These are phyloP conservation scores for Trissolcus japonicus DNA, from an alignment of 2,888 invertebrate genomes.

Conservation along the genomic window DNA sequence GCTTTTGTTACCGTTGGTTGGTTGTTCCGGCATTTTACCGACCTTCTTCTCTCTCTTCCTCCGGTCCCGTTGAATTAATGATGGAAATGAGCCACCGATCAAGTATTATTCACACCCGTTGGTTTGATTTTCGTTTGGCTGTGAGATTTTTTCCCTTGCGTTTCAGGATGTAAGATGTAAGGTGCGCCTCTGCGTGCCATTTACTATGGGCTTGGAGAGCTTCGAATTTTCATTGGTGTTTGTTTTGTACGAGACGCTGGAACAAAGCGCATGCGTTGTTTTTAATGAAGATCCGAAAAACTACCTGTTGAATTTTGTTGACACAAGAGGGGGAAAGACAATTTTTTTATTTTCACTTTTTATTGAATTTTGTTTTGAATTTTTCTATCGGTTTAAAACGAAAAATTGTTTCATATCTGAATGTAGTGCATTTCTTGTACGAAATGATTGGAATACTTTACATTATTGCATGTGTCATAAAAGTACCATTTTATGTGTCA, in stretches of 20 bases:
- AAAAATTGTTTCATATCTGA: too few relatives aligned
- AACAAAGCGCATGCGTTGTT: conserved; percentile 37
- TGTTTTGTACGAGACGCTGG: neutral
- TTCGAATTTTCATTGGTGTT: neutral
- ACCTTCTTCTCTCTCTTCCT: neutral
- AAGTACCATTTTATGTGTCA: too few relatives aligned
- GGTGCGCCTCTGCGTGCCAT: too few relatives aligned
- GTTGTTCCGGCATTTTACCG: conserved; percentile 69
- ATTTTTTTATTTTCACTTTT: too few relatives aligned
- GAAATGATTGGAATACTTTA: too few relatives aligned
- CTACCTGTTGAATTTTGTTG: conserved; percentile 26
- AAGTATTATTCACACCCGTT: neutral
- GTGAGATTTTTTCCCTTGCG: neutral
- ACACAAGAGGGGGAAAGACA: too few relatives aligned
- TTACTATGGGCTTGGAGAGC: neutral
- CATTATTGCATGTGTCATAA: too few relatives aligned
- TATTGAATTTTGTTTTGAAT: too few relatives aligned
- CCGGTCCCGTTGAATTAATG: neutral
- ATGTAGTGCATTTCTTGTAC: too few relatives aligned
- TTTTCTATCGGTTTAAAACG: too few relatives aligned
- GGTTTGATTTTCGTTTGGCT: neutral
- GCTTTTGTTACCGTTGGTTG: conserved; percentile 51
- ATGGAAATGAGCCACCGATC: neutral
- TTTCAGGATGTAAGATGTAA: too few relatives aligned
- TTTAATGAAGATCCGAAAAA: conserved; percentile 4